Evolutionary conservation across 2,797 vertebrate genomes (phyloP).

Genomic region (Otolemur crassicaudatus): DNA sequence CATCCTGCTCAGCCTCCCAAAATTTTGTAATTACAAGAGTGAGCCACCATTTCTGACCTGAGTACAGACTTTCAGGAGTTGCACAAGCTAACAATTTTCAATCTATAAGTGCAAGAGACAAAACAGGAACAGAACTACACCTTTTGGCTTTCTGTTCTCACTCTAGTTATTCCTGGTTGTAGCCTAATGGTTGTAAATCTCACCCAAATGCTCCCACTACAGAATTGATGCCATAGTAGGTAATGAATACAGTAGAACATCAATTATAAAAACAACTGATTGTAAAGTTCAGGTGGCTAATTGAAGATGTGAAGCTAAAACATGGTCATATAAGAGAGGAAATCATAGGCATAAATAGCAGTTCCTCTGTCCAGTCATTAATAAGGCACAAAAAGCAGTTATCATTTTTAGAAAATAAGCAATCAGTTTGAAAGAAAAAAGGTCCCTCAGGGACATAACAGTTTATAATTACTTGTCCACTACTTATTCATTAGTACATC

Average conservation of each 20-base stretch:
- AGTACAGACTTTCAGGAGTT: conserved; percentile 32
- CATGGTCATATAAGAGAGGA: background rate
- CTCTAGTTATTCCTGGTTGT: background rate
- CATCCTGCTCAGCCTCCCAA: background rate
- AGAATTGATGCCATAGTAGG: background rate
- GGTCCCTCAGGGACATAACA: background rate
- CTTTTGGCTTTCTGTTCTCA: background rate
- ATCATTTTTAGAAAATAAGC: conserved; percentile 2
- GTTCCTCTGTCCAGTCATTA: background rate
- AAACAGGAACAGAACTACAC: background rate
- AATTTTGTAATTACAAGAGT: background rate
- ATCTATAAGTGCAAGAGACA: background rate
- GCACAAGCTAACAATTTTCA: conserved; percentile 34
- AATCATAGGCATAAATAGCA: background rate
- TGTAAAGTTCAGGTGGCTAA: conserved; percentile 3
- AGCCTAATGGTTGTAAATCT: background rate
- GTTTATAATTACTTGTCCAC: conserved; percentile 18
- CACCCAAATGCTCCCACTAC: background rate
- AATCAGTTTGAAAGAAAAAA: conserved; percentile 47
- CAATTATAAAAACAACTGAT: conserved; percentile 11
- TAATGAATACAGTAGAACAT: background rate
- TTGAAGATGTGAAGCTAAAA: conserved; percentile 9
- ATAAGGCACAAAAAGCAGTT: conserved; percentile 3
- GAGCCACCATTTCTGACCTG: background rate
- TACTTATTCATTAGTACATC: background rate